These are phyloP conservation scores for Drosophila ambigua DNA, from an alignment of 1,140 invertebrate species.

Conservation along the genomic window DNA sequence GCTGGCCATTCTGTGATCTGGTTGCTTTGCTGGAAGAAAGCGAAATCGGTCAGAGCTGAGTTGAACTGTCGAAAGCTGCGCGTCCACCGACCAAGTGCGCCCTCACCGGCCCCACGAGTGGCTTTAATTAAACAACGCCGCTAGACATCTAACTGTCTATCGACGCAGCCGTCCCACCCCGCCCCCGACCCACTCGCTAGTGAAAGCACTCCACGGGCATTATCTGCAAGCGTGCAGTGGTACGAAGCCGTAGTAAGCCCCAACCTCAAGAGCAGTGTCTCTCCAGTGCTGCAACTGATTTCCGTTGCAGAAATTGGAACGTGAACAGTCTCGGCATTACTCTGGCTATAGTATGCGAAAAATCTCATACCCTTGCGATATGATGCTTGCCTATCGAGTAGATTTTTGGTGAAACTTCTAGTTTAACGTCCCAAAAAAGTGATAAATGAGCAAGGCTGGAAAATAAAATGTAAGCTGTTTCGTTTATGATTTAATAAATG, in stretches of 20 bases:
- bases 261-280: slow-evolving; percentile 4
- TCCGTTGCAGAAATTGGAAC: no score
- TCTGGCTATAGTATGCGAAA: no score
- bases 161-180: background rate
- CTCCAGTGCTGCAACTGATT: background rate
- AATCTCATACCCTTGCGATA: no score
- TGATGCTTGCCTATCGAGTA: no score
- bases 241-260: slow-evolving; percentile 33
- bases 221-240: slow-evolving; percentile 25
- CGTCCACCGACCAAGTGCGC: slow-evolving; percentile 11
- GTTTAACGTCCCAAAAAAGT: no score
- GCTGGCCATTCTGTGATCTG: slow-evolving; percentile 46
- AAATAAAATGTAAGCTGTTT: no score
- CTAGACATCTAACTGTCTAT: background rate
- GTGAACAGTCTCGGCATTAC: no score
- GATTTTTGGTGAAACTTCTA: no score
- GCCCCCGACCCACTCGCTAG: background rate
- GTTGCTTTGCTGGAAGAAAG: slow-evolving; percentile 2
- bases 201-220: slow-evolving; percentile 31
- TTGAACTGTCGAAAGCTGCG: slow-evolving; percentile 4
- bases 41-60: background rate
- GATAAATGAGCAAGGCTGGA: no score
- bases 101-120: background rate
- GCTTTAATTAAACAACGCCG: background rate
- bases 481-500: no score